These are phyloP conservation scores for Labia minor DNA, from an alignment of 2,888 invertebrate genomes.

Conservation along the genomic window DNA sequence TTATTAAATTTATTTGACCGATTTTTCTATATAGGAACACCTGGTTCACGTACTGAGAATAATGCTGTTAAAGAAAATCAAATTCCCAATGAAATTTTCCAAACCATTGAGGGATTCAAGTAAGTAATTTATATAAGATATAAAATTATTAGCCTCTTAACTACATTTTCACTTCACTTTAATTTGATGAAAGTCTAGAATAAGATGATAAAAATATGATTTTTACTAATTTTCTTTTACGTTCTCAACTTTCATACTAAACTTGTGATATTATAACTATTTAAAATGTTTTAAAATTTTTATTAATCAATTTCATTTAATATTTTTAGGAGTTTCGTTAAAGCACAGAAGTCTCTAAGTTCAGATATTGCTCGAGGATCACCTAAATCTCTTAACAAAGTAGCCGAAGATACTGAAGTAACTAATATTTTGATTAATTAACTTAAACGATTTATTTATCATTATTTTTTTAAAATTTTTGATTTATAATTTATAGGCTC, in stretches of 20 bases:
- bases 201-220: too few relatives aligned
- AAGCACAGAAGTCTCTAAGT: conserved; percentile 69
- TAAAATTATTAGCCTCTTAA: not conserved
- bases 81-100: conserved; percentile 65
- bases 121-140: conserved; percentile 31
- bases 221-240: too few relatives aligned
- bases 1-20: not conserved
- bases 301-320: too few relatives aligned
- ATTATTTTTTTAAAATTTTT: too few relatives aligned
- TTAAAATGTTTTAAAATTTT: too few relatives aligned
- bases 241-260: too few relatives aligned
- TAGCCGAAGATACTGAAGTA: conserved; percentile 49
- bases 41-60: conserved; percentile 36
- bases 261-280: too few relatives aligned
- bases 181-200: too few relatives aligned
- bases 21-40: conserved; percentile 13
- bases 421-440: not conserved
- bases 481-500: conserved; percentile 27
- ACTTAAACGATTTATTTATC: too few relatives aligned
- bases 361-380: conserved; percentile 70
- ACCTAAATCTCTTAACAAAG: conserved; percentile 49
- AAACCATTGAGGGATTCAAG: conserved; percentile 70
- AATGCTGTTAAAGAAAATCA: conserved; percentile 51
- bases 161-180: not conserved
- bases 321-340: conserved; percentile 53